phyloP scores from a whole-genome alignment of 2,113 vertebrate species.

The Eublepharis macularius region DNA sequence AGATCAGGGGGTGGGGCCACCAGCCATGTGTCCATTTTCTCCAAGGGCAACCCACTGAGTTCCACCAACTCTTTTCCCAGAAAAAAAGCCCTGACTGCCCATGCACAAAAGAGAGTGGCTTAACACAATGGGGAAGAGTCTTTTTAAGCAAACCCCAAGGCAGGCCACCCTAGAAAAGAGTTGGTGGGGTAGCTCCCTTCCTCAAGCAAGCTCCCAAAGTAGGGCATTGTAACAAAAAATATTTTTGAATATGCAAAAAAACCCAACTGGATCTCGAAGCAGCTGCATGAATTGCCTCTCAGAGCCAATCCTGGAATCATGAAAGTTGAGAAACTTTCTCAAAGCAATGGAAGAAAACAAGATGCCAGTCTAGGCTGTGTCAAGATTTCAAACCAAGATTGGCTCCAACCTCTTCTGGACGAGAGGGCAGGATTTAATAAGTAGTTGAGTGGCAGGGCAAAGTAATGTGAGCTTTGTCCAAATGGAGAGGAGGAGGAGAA shows the following conservation, averaged over 20 bases:
- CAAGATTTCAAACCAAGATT: too few species aligned
- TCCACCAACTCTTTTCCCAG: too few species aligned
- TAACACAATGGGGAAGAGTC: background rate
- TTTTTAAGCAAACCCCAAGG: background rate
- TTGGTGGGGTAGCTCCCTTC: background rate
- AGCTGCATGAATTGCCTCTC: too few species aligned
- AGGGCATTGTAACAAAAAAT: background rate
- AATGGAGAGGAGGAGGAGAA: background rate
- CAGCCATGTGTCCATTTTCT: too few species aligned
- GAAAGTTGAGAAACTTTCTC: background rate
- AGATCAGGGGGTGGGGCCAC: too few species aligned
- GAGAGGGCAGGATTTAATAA: too few species aligned
- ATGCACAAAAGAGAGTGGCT: too few species aligned
- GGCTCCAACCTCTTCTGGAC: background rate
- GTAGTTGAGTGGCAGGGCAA: too few species aligned
- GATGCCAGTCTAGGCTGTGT: background rate
- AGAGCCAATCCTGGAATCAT: background rate
- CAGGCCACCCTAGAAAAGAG: background rate
- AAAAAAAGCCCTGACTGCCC: too few species aligned
- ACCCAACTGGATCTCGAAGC: background rate
- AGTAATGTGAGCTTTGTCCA: background rate
- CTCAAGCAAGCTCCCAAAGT: background rate
- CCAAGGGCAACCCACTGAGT: too few species aligned
- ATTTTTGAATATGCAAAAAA: background rate
- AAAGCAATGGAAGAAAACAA: background rate